A percentile compares a stretch with the other conserved stretches of the same genome.
Evolutionary conservation across 1,140 invertebrate species (phyloP).

Genomic region (Hylyphantes graminicola): DNA sequence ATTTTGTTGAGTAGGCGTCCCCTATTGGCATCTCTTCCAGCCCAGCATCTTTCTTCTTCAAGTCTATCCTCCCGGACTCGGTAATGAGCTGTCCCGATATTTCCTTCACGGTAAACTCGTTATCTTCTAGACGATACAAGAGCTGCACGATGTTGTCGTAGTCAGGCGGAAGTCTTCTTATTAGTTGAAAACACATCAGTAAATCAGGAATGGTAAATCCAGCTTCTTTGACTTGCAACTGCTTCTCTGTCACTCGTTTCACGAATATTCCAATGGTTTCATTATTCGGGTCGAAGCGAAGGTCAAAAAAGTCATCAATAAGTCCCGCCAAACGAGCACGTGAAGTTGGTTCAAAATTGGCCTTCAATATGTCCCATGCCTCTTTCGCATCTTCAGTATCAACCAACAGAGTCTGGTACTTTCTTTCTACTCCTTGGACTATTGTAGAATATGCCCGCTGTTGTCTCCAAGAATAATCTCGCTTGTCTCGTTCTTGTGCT

Average conservation of each 20-base stretch:
- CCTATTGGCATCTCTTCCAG: too few species aligned
- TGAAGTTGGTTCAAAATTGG: conserved; percentile 20
- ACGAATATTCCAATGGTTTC: neutral
- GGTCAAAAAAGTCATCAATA: neutral
- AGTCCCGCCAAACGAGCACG: neutral
- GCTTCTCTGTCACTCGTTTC: neutral
- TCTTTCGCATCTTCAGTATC: neutral
- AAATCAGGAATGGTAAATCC: neutral
- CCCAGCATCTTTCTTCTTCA: too few species aligned
- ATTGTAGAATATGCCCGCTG: neutral
- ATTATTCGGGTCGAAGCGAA: neutral
- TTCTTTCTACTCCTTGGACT: neutral
- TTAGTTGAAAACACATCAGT: neutral
- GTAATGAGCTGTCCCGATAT: too few species aligned
- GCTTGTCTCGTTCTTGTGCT: neutral
- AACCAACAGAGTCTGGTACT: neutral
- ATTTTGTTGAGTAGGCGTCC: too few species aligned
- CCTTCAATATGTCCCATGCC: conserved; percentile 22
- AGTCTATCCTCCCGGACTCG: too few species aligned
- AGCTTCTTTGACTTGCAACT: neutral
- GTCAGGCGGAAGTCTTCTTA: too few species aligned
- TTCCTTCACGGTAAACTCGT: too few species aligned
- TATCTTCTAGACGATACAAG: too few species aligned
- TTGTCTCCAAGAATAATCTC: neutral
- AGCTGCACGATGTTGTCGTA: too few species aligned